Conservation (phyloP, 2,888 invertebrate genomes). For the Prosopocoilus inquinatus region DNA sequence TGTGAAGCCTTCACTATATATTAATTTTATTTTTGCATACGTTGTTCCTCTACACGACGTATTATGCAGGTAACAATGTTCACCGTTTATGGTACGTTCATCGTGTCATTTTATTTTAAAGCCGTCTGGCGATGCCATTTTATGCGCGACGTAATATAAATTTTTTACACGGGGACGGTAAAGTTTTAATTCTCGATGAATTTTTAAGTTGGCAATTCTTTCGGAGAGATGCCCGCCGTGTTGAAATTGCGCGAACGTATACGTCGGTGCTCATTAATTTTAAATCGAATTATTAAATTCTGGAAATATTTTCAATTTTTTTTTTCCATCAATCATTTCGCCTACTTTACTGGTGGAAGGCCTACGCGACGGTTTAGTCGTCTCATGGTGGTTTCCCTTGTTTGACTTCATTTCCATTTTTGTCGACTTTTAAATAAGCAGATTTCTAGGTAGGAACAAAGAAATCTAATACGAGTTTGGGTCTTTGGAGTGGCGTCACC, state of each 20-base stretch:
- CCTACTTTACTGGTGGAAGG: too few species aligned
- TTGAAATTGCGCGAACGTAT: not conserved
- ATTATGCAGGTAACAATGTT: constrained; percentile 12
- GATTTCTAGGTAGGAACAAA: too few species aligned
- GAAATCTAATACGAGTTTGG: too few species aligned
- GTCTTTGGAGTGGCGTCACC: too few species aligned
- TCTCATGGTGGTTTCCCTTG: too few species aligned
- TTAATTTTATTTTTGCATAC: constrained; percentile 44
- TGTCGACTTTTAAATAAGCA: too few species aligned
- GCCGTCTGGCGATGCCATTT: constrained; percentile 6
- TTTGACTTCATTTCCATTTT: too few species aligned
- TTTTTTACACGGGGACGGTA: constrained; percentile 1
- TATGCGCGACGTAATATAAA: constrained; percentile 4
- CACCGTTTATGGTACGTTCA: constrained; percentile 4
- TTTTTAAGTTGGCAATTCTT: not conserved
- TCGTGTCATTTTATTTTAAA: constrained; percentile 8
- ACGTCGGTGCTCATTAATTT: too few species aligned
- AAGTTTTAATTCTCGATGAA: constrained; percentile 9
- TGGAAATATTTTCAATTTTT: too few species aligned
- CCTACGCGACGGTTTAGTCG: too few species aligned
- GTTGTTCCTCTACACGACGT: constrained; percentile 27
- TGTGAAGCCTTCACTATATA: constrained; percentile 44
- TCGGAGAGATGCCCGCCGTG: constrained; percentile 1
- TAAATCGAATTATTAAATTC: too few species aligned
- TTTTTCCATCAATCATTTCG: too few species aligned